Evolutionary conservation across 2,797 vertebrate genomes (phyloP).

Genomic region (Brotogeris chrysoptera): DNA sequence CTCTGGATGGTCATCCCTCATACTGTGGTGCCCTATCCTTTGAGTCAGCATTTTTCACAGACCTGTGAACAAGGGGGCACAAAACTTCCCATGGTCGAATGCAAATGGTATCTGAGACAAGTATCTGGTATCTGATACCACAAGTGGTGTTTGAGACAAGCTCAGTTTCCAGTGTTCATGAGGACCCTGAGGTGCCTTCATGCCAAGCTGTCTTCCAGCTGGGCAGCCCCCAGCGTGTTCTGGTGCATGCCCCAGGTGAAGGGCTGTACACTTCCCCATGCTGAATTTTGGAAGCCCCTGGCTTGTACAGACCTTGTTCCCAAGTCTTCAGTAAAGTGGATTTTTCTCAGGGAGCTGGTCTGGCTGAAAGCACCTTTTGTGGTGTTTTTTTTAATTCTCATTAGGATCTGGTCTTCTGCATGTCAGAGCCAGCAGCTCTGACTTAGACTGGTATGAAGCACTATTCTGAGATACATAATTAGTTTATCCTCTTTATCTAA

Average conservation of each 20-base stretch:
- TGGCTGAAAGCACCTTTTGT: neutral
- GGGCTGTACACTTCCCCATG: neutral
- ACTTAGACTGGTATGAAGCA: neutral
- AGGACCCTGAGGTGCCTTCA: neutral
- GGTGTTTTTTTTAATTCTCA: neutral
- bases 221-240: neutral
- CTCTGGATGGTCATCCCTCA: neutral
- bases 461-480: neutral
- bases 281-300: neutral
- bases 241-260: neutral
- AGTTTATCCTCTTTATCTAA: neutral
- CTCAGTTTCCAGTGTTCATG: neutral
- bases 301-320: neutral
- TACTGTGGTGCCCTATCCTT: neutral
- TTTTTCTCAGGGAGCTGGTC: neutral
- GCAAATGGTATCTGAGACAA: neutral
- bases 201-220: neutral
- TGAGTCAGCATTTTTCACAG: neutral
- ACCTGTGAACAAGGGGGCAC: neutral
- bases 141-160: neutral
- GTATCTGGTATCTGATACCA: too few relatives aligned
- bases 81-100: neutral
- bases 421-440: neutral
- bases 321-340: too few relatives aligned
- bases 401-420: neutral